phyloP scores from a whole-genome alignment of 2,888 invertebrate genomes.

The Aphodius granarius region DNA sequence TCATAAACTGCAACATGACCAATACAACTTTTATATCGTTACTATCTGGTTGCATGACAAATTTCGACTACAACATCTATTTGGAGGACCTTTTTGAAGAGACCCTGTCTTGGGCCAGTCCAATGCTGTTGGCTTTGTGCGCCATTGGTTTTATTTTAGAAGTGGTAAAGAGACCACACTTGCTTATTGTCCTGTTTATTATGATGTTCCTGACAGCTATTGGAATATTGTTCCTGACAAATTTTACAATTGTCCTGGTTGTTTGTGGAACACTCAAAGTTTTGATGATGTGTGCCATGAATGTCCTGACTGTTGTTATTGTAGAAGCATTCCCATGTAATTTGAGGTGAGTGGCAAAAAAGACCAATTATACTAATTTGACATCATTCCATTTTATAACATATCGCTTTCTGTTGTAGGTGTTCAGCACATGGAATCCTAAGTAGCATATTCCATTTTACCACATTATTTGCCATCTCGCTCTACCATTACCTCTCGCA shows the following conservation, averaged over 20 bases:
- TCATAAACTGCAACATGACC: slow-evolving; percentile 60
- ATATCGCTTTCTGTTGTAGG: slow-evolving; percentile 46
- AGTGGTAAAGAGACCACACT: slow-evolving; percentile 43
- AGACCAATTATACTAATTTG: slow-evolving; percentile 20
- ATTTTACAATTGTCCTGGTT: slow-evolving; percentile 45
- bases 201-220: slow-evolving; percentile 56
- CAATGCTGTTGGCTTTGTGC: slow-evolving; percentile 55
- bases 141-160: slow-evolving; percentile 50
- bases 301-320: slow-evolving; percentile 56
- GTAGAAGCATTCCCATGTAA: slow-evolving; percentile 62
- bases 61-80: slow-evolving; percentile 62
- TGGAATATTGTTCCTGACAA: slow-evolving; percentile 58
- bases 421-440: slow-evolving; percentile 62
- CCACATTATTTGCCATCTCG: slow-evolving; percentile 57
- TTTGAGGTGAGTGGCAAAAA: slow-evolving; percentile 61
- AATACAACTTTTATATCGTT: slow-evolving; percentile 58
- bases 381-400: not conserved
- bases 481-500: slow-evolving; percentile 49
- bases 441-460: slow-evolving; percentile 57
- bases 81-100: slow-evolving; percentile 55
- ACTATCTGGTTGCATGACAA: slow-evolving; percentile 50
- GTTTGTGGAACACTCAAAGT: slow-evolving; percentile 54
- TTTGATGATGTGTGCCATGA: slow-evolving; percentile 56
- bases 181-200: slow-evolving; percentile 48
- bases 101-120: slow-evolving; percentile 50